Evolutionary conservation across 2,797 vertebrate genomes (phyloP).

Genomic region (Myotis planiceps): DNA sequence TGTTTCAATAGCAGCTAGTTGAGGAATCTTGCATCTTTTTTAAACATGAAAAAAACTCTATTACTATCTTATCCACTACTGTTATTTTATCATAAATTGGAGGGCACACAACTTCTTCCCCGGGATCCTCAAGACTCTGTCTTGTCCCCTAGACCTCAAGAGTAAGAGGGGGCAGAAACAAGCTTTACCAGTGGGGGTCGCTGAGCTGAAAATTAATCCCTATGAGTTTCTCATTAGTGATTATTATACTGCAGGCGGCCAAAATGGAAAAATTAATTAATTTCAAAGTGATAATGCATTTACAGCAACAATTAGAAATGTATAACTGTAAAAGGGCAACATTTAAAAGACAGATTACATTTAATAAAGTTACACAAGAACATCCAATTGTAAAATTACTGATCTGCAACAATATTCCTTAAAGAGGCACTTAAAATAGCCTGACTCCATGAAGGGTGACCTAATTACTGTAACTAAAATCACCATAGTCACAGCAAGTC

Average conservation of each 20-base stretch:
- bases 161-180: background rate
- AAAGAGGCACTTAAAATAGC: conserved; percentile 80
- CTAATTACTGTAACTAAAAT: conserved; percentile 82
- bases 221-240: conserved; percentile 80
- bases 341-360: conserved; percentile 78
- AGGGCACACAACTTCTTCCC: background rate
- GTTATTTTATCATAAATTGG: background rate
- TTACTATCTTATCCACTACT: background rate
- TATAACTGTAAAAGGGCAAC: conserved; percentile 74
- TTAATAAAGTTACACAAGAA: conserved; percentile 73
- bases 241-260: conserved; percentile 72
- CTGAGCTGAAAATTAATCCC: conserved; percentile 55
- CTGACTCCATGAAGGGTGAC: conserved; percentile 77
- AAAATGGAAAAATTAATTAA: conserved; percentile 80
- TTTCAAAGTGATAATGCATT: conserved; percentile 79
- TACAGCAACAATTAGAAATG: conserved; percentile 80
- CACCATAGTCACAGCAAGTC: conserved; percentile 71
- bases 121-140: background rate
- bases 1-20: background rate
- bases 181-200: conserved; percentile 52
- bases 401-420: conserved; percentile 75
- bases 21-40: background rate
- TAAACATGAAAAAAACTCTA: background rate
- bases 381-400: conserved; percentile 80
- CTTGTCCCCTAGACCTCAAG: background rate